Base-by-base conservation (phyloP, 2,113 vertebrate genomes). In the Ophiodon elongatus region DNA sequence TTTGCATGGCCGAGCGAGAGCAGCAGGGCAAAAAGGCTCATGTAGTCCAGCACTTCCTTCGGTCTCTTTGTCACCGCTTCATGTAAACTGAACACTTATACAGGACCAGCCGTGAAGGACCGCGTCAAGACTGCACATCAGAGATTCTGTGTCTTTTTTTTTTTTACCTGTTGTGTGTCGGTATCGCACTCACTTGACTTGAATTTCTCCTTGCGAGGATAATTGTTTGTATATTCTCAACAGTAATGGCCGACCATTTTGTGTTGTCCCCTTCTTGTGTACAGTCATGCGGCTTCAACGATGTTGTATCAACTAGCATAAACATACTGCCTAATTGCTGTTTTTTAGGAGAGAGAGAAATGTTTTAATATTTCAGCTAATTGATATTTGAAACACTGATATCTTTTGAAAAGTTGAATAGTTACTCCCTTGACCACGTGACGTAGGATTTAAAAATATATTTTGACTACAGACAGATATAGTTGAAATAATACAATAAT, bases 1-100 rank as follows among this genome's bases (percentile, higher is more conserved):
- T 89, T 85, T 89, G 92, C 89, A 85, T 71, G 88, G 80, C 15
- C 47, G 41, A 91, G 83, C 50, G 77, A 81, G 88, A 89, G 88
- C 85, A 85, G 85, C 74, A 19, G 70, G 67, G 78, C 57, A 81
- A 29, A 69, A 39, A 54, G 76, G 60, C 82, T 83, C 79, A 73
- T 68, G 71, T 75, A 82, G 83, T 81, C 79, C 85, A 72, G 37
- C 65, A 73, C 78, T 75, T 83, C 63, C 84, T 93, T 85, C 83
- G 80, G 82, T 85, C 87, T 90, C 59, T 83, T 73, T 79, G 88
- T 83, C 83, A 71, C 85, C 17, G 71, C 21, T 27, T 81, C 79
- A 81, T 91, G 82, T 81, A 78, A 82, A 84, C 14, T 65, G 79
- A 84, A 73, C 71, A 41, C 59, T 67, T 64, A 47, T 23, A 14